A percentile compares a stretch with the other conserved stretches of the same genome.
Conservation (phyloP, 30 jellyfish, hydroid and myxozoan species). For the Turritopsis rubra region DNA sequence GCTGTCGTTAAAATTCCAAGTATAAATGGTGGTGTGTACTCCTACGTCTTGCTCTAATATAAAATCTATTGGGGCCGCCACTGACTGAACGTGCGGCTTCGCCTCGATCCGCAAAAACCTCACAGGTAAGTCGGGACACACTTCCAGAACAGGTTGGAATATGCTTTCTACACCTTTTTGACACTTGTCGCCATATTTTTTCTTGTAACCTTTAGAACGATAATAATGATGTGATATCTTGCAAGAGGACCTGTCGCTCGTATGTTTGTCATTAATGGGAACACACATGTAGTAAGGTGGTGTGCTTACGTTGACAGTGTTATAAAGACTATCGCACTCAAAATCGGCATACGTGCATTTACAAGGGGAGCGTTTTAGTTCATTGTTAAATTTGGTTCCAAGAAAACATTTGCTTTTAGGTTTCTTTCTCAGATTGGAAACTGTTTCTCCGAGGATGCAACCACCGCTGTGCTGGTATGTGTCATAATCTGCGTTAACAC, state of each 20-base stretch:
- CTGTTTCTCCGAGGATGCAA: constrained; percentile 20
- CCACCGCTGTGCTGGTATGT: constrained; percentile 45
- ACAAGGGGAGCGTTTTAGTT: constrained; percentile 40
- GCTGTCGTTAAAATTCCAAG: constrained; percentile 75
- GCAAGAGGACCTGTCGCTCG: constrained; percentile 45
- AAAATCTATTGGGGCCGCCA: constrained; percentile 31
- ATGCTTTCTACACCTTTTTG: constrained; percentile 70
- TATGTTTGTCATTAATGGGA: constrained; percentile 47
- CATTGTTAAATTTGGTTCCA: constrained; percentile 32
- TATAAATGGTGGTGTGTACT: constrained; percentile 45
- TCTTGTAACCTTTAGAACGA: constrained; percentile 59
- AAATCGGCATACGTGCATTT: constrained; percentile 62
- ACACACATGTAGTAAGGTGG: constrained; percentile 19
- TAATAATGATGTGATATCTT: constrained; percentile 43
- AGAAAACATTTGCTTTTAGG: constrained; percentile 41
- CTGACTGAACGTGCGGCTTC: constrained; percentile 45
- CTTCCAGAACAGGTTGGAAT: constrained; percentile 36
- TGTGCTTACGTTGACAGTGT: constrained; percentile 25
- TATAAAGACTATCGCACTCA: constrained; percentile 68
- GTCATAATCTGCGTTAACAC: constrained; percentile 42
- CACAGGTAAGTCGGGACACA: constrained; percentile 69
- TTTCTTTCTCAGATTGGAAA: constrained; percentile 42
- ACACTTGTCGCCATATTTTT: constrained; percentile 57
- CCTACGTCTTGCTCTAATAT: constrained; percentile 49
- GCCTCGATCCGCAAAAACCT: constrained; percentile 44